phyloP scores from a whole-genome alignment of 2,888 invertebrate species.

The Nudaria mundana region DNA sequence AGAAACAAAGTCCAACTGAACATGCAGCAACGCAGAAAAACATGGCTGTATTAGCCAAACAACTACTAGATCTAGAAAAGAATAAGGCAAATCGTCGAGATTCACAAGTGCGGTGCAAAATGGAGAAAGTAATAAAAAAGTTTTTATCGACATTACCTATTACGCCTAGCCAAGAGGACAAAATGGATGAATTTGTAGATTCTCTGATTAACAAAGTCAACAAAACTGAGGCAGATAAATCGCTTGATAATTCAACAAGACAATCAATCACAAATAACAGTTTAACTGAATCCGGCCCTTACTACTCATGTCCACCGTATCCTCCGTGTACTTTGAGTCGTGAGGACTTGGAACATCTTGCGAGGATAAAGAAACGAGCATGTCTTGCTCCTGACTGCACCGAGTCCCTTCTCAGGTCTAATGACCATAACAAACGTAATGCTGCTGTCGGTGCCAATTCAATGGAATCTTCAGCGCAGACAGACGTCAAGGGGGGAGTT shows the following conservation, averaged over 20 bases:
- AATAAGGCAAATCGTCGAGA: conserved; percentile 10
- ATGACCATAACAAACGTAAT: conserved; percentile 18
- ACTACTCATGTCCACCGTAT: neutral
- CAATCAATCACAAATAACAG: conserved; percentile 5
- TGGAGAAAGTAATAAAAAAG: conserved; percentile 39
- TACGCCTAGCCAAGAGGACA: conserved; percentile 18
- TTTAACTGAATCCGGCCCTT: neutral
- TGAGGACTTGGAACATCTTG: conserved; percentile 43
- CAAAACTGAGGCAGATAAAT: conserved; percentile 34
- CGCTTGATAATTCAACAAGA: conserved; percentile 22
- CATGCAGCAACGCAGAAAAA: conserved; percentile 39
- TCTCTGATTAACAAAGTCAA: conserved; percentile 36
- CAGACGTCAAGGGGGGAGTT: conserved; percentile 21
- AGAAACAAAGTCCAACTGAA: conserved; percentile 26
- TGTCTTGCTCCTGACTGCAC: conserved; percentile 18
- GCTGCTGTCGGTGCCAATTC: conserved; percentile 27
- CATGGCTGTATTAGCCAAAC: conserved; percentile 40
- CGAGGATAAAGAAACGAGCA: conserved; percentile 39
- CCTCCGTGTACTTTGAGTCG: conserved; percentile 37
- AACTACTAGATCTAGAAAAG: conserved; percentile 46
- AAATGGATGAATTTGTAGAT: conserved; percentile 21
- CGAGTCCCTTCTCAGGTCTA: neutral
- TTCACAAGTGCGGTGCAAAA: conserved; percentile 22
- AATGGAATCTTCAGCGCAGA: conserved; percentile 38
- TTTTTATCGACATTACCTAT: conserved; percentile 44